Conservation (phyloP, 2,113 vertebrate species). For the Serilophus lunatus region DNA sequence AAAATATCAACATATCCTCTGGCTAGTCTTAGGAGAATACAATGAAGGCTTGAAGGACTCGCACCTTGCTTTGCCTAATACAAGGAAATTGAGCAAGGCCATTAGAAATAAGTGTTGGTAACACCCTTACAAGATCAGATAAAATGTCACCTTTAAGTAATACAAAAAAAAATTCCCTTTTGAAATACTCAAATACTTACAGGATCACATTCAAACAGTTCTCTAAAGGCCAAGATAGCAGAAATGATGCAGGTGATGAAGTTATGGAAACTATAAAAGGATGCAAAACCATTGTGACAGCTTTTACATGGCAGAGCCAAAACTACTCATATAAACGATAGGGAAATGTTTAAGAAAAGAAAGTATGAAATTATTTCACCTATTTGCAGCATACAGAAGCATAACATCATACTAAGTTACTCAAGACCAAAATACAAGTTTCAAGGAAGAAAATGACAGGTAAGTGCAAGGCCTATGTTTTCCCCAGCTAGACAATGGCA, state of each 20-base stretch:
- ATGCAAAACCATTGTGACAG: background rate
- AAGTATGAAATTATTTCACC: background rate
- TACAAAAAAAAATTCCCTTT: fast-evolving
- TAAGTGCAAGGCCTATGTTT: background rate
- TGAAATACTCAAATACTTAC: background rate
- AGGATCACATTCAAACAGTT: background rate
- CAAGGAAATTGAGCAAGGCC: background rate
- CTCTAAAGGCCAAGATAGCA: background rate
- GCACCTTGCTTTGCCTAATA: background rate
- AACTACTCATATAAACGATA: background rate
- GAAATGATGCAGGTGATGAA: background rate
- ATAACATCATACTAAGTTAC: background rate
- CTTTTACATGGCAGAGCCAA: fast-evolving
- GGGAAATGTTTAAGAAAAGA: background rate
- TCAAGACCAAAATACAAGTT: background rate
- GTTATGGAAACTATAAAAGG: background rate
- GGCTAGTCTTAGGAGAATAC: background rate
- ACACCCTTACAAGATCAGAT: background rate
- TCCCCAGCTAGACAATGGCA: background rate
- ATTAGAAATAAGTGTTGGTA: background rate
- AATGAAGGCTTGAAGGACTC: background rate
- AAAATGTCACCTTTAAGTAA: background rate
- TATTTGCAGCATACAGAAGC: background rate
- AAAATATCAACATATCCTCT: background rate
- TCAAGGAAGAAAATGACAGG: background rate